Base-by-base conservation (phyloP, 2,113 vertebrate species). In the Cavia porcellus region DNA sequence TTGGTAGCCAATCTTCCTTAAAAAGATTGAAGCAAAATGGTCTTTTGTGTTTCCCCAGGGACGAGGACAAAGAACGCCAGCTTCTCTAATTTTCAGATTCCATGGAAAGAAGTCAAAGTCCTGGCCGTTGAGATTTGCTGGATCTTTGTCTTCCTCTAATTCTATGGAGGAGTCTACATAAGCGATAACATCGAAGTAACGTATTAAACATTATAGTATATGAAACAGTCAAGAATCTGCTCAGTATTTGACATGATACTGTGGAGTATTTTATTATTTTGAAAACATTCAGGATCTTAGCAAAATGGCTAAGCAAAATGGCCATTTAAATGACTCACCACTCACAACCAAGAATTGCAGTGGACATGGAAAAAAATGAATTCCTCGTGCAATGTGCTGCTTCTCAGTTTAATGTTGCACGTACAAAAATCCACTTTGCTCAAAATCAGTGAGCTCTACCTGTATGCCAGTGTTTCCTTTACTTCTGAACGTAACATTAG, bases 81-180 rank as follows among this genome's bases (percentile, higher is more conserved):
- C 82, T 45, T 55, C 55, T 68, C 42, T 90, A 74, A 93, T 77
- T 95, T 95, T 81, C 13, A 64, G 47, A 77, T 66, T 93, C 15
- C 64, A 45, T 7, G 66, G 81, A 87, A 74, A 75, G 20, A 93
- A 94, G 10, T n/a, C 45, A 22, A 95, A 84, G 42, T 47, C 22
- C 25, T 57, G 74, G 52, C 22, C 52, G 89, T 1, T 85, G 14
- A 70, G 86, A 62, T 50, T 19, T 59, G 7, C 52, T 70, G 42
- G 42, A 7, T 15, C 12, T 82, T 81, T 85, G 52, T 6, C 57
- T 66, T 28, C 7, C 19, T 86, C 30, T 3, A 35, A 90, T 81
- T 85, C 45, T 88, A 0, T 45, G n/a, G 94, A 87, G n/a, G 62
- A 2, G 6, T 62, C 1, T 62, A 42, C 15, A 15, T 72, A 75